Evolutionary conservation across 1,140 invertebrate species (phyloP), one percentile per base, ranked within the genome.

Genomic region (Aphaenogaster floridana): DNA sequence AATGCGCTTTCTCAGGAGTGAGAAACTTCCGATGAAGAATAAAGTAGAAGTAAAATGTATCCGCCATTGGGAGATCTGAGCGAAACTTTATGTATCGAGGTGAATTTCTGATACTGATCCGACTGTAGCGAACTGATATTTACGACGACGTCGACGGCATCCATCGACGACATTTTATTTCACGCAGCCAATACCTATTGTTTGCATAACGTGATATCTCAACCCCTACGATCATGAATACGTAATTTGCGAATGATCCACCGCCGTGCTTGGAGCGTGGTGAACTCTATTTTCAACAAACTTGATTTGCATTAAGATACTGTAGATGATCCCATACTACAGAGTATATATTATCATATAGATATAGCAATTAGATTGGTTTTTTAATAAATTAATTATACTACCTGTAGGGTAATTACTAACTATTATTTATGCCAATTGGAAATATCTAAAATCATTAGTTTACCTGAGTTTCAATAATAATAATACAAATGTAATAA

Each of bases 31-130:
- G 39, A 48, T 42, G 17, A 61, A 72, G 80, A 83, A 83, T 83
- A 74, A 83, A 74, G 68, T 83, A 83, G 21, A 34, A 83, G 80
- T 63, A 74, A 83, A 74, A 83, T 83, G 28, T 74, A 83, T 61
- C 52, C 68, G 52, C 42, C 80, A 28, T 36, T 36, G 80, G 77
- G 28, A 48, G 80, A 59, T 48, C 34, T 45, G 80, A 36, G 50
- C 6, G 28, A 48, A 74, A 74, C 68, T 83, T 83, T 83, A 83
- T 83, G 66, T 52, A 72, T 57, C 68, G 80, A 59, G 39, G 52
- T 74, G 80, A 83, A 74, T 83, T 83, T 59, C 68, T 74, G 68
- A 72, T 57, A 72, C 63, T 39, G 66, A 83, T 83, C 52, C 79
- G 68, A 52, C 42, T 28, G 52, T 54, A 42, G 54, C 48, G 66